Base-by-base conservation (phyloP, 2,797 vertebrate genomes). In the Syngnathus rostellatus region DNA sequence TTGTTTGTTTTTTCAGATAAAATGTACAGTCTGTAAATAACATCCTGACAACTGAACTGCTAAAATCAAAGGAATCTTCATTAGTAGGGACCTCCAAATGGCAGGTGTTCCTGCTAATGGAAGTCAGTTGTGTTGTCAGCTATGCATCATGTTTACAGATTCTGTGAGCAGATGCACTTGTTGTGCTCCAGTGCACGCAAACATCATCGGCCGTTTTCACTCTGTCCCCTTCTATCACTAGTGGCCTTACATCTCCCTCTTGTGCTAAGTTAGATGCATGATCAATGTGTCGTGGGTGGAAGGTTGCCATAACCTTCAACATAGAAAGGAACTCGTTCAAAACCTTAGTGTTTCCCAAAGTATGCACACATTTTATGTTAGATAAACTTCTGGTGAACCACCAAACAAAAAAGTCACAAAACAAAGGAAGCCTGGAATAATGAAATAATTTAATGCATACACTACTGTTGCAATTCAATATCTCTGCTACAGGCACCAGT, bases 221-320 rank as follows among this genome's bases (percentile, higher is more conserved):
- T 75, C 72, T 50, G 72, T 71, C 65, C 62, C 71, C 72, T 77
- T 72, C 72, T 64, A 74, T 77, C 71, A 75, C 74, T 75, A 72
- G 69, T 72, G 80, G 81, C 83, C 79, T 83, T 70, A 72, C 74
- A 72, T 77, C 83, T 81, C 84, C 84, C 84, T 77, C 81, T 81
- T 81, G 82, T 84, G 87, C 83, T 84, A 76, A 83, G 74, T 71
- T 76, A 77, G 75, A 75, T 76, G 71, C 73, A 79, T 75, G 71
- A 69, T 77, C 72, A 62, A 66, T 63, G 66, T 25, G 57, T 31
- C 31, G 14, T 75, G 65, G 72, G 66, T 59, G 72, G 69, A 74
- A 55, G 65, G 63, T 65, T 73, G 66, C 74, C 68, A 53, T 53
- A 48, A 77, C 75, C 63, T 66, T 38, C 62, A 67, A 68, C 76